Base-by-base conservation (phyloP, 2,113 vertebrate species). In the Electrona antarctica region DNA sequence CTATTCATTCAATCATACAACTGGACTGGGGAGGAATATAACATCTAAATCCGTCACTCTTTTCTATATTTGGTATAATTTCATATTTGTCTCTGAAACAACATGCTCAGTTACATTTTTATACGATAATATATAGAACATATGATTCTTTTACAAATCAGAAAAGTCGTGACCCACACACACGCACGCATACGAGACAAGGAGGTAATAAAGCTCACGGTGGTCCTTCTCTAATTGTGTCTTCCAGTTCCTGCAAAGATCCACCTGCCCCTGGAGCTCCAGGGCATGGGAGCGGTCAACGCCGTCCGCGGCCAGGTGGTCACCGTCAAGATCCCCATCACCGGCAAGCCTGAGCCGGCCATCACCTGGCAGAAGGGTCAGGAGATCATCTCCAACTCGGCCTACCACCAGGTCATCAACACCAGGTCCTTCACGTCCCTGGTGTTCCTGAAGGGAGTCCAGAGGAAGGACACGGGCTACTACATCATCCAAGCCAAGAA, bases 301-400 rank as follows among this genome's bases (percentile, higher is more conserved):
- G 97, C 96, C 64, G 92, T 95, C 57, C 93, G 96, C 86, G 98
- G 98, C 13, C 96, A 99, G 76, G 89, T 95, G 50, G 74, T 98
- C 74, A 98, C 95, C 87, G 97, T 99, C 88, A 99, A 98, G 90
- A 98, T 99, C 77, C 97, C 98, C 51, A 97, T 99, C 88, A 95
- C 95, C 67, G 98, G 98, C 84, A 99, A 97, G 81, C 98, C 98
- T 14, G 93, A 96, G 73, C 97, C 98, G 1, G 94, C 95, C 76
- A 91, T 99, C 82, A 97, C 93, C 62, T 99, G 98, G 98, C 98
- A 99, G 87, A 99, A 99, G 91, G 97, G 97, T 82, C 96, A 98
- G 91, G 97, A 99, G 88, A 95, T 99, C 73, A 95, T 99, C 0
- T 96, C 97, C 77, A 99, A 96, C 76, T 97, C 97, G 74, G 90